Base-by-base conservation (phyloP, 2,113 vertebrate species). In the Cyanistes caeruleus region DNA sequence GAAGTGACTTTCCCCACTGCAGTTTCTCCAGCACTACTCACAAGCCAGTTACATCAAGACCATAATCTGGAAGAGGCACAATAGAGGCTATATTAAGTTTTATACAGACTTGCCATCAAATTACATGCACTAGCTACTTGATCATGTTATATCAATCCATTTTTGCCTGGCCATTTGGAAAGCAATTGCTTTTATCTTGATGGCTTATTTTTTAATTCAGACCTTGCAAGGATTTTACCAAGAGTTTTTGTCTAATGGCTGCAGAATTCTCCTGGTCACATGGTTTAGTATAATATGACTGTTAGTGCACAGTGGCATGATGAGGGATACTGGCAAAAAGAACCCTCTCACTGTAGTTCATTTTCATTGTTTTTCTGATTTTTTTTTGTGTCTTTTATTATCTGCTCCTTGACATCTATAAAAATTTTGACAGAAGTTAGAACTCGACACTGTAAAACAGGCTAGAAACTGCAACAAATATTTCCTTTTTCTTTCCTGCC, bases 71-170 rank as follows among this genome's bases (percentile, higher is more conserved):
- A 88, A 95, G 84, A 95, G 84, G 86, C 82, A 96, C 90, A 96
- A 97, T 96, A 95, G 92, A 55, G 9, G 4, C 95, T 95, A 93
- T 96, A 97, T 97, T 95, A 94, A 96, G 93, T 94, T 97, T 97
- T 92, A 89, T 91, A 95, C 84, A 90, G 96, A 65, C 35, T 91
- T 95, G 72, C 96, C 92, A 93, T 87, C 87, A 74, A 96, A 90
- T 90, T 89, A 72, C 84, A 77, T 62, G 91, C 87, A 86, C n/a
- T 67, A 67, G 51, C 87, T 73, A 7, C 82, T 94, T 90, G 79
- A 87, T 91, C 88, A 31, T 56, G 31, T 84, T 73, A 12, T 58
- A 46, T 27, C 92, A 83, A 62, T 84, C 79, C 53, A 10, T 87
- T 90, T 93, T 93, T 13, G 3, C 79, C 82, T 64, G 78, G 72